These are phyloP conservation scores for Kradibia gibbosae DNA, from an alignment of 1,140 invertebrate species.

Conservation along the genomic window DNA sequence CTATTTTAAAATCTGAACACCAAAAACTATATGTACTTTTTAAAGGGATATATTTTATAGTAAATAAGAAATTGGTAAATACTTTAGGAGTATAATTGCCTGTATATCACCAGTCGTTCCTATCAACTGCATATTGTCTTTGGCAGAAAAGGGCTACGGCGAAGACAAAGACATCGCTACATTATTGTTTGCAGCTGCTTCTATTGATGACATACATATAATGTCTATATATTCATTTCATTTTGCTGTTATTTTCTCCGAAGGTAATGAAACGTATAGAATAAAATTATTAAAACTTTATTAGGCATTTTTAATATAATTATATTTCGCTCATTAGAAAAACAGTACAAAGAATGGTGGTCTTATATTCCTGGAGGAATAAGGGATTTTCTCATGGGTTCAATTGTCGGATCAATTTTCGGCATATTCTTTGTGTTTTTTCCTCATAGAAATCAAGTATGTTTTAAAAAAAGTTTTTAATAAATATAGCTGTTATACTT, in stretches of 20 bases:
- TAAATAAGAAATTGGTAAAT: conserved; percentile 19
- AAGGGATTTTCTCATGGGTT: conserved; percentile 62
- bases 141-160: conserved; percentile 66
- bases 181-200: conserved; percentile 63
- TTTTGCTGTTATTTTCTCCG: conserved; percentile 60
- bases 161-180: conserved; percentile 66
- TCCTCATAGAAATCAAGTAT: conserved; percentile 66
- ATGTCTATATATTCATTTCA: conserved; percentile 63
- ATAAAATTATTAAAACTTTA: not conserved
- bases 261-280: conserved; percentile 54
- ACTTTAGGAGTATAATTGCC: conserved; percentile 62
- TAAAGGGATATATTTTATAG: too few species aligned
- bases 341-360: conserved; percentile 58
- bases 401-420: conserved; percentile 56
- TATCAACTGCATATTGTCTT: conserved; percentile 62
- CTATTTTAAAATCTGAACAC: too few species aligned
- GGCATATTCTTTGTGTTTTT: conserved; percentile 65
- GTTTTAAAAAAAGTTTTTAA: not conserved
- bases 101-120: conserved; percentile 68
- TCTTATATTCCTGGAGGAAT: conserved; percentile 60
- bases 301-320: not conserved
- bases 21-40: too few species aligned
- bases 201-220: conserved; percentile 66
- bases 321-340: not conserved
- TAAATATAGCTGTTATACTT: too few species aligned